Evolutionary conservation across 2,113 vertebrate genomes (phyloP).

Genomic region (Pterocles orientalis): DNA sequence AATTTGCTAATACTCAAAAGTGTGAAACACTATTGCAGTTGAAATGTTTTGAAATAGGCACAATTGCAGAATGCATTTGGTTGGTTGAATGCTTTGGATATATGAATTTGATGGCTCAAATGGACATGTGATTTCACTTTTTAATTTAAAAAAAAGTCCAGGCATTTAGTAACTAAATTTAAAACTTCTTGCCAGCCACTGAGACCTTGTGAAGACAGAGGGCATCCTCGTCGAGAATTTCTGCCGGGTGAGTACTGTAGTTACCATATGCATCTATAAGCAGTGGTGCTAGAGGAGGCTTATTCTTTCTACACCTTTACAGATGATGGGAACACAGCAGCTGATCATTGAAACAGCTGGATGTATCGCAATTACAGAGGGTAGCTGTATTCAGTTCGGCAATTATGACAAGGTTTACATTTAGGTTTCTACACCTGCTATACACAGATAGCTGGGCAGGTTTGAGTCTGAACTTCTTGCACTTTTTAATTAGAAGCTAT

Average conservation of each 20-base stretch:
- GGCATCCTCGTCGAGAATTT: background rate
- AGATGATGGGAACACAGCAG: background rate
- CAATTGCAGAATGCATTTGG: background rate
- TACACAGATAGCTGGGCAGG: background rate
- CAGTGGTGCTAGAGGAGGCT: background rate
- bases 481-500: background rate
- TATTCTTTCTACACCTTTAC: background rate
- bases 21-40: background rate
- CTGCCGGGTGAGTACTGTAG: constrained; percentile 47
- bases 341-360: background rate
- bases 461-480: background rate
- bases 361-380: background rate
- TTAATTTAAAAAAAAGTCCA: background rate
- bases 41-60: background rate
- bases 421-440: background rate
- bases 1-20: background rate
- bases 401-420: background rate
- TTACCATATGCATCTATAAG: background rate
- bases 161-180: constrained; percentile 45
- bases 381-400: background rate
- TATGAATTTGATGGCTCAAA: background rate
- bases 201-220: background rate
- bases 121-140: background rate
- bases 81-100: background rate
- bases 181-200: constrained; percentile 13